Base-by-base conservation (phyloP, 2,888 invertebrate genomes). In the Cheilosia urbana region DNA sequence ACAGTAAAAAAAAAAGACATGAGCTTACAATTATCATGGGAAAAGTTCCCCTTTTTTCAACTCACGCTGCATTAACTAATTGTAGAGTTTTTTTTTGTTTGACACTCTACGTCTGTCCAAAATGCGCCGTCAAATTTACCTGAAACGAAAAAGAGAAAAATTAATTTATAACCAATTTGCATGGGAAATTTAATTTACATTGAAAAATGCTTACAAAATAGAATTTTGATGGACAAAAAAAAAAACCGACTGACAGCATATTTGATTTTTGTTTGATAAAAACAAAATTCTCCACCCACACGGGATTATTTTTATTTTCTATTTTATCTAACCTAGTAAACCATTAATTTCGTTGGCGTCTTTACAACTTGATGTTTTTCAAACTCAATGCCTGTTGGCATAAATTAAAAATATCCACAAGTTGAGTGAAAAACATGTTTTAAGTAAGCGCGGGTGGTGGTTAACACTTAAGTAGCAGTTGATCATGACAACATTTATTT, bases 101-200 rank as follows among this genome's bases (percentile, higher is more conserved):
- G 21, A 21, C 69, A 58, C 21, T 13, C 49, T 69, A 63, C 13
- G 21, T 27, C n/a, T 55, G 13, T 42, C 30, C 37, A 40, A 63
- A 71, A 57, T 19, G 17, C 34, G 30, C 37, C 37, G 9, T 55
- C 15, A 47, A 19, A 49, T 49, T 81, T 69, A 81, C 81, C 81
- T 81, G 81, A 69, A 81, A 81, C 7, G 69, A 69, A 9, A 30
- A 9, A 69, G 63, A 57, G 17, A 37, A 62, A 57, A 69, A 53
- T 4, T 51, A 53, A 24, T 55, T 55, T 62, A 60, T 7, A 55
- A 45, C 27, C 19, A 40, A 69, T 65, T 75, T 75, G 71, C 45
- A 65, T 65, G 65, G 51, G 37, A 80, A 66, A 62, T 58, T 24
- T 45, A 57, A 57, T 71, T 30, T 17, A 17, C 53, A 55, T 45